A percentile compares a stretch with the other conserved stretches of the same genome.
Conservation (phyloP, 2,797 vertebrate species). For the Euthynnus affinis region DNA sequence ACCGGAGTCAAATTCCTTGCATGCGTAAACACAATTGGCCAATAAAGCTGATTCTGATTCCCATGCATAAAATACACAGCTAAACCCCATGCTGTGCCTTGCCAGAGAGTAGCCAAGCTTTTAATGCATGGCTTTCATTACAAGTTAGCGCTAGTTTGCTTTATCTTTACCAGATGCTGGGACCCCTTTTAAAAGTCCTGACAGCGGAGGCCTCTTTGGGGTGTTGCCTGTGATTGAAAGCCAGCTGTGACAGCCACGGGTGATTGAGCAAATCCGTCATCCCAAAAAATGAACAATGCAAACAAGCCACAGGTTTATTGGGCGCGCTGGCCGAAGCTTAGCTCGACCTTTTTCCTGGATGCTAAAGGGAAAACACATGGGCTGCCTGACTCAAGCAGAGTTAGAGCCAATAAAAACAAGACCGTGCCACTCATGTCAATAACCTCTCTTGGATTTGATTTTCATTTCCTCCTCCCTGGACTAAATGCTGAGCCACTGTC, state of each 20-base stretch:
- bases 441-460: conserved; percentile 75
- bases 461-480: conserved; percentile 71
- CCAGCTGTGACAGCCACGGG: conserved; percentile 79
- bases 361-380: conserved; percentile 81
- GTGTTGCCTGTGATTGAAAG: conserved; percentile 71
- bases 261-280: conserved; percentile 80
- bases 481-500: conserved; percentile 56
- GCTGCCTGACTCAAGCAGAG: conserved; percentile 48
- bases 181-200: conserved; percentile 12
- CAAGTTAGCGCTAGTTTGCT: conserved; percentile 64
- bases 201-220: conserved; percentile 40
- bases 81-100: conserved; percentile 25
- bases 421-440: conserved; percentile 68
- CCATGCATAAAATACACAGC: neutral
- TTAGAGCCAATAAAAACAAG: conserved; percentile 76
- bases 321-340: conserved; percentile 34
- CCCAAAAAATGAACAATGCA: conserved; percentile 75
- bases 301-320: conserved; percentile 72
- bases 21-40: neutral
- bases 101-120: conserved; percentile 38
- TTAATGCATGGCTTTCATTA: conserved; percentile 73
- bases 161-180: conserved; percentile 76
- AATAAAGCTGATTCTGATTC: neutral
- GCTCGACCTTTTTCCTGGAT: conserved; percentile 70
- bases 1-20: neutral